Base-by-base conservation (phyloP, 1,140 invertebrate genomes). In the Penaeus japonicus region DNA sequence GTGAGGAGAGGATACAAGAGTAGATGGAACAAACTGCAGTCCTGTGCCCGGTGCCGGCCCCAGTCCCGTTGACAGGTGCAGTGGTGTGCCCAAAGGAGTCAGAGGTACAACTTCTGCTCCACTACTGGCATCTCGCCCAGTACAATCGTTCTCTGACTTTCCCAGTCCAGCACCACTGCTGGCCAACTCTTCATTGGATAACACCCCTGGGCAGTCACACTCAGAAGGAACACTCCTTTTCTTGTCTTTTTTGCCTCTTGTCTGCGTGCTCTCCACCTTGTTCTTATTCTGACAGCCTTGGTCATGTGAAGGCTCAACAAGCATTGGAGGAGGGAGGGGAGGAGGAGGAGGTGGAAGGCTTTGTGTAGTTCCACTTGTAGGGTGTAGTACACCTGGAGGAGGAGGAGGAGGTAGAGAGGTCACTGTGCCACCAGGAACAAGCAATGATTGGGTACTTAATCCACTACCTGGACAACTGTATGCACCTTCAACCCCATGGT, bases 211-310 rank as follows among this genome's bases (percentile, higher is more conserved):
- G 54, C 90, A 90, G 85, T 90, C 90, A 89, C 89, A 90, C 54
- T 90, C 89, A 57, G 85, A 85, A 55, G 88, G 85, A 65, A 89
- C 86, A 77, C 88, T 90, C 47, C 90, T 82, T 57, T 89, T 90
- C 65, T 90, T 90, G 54, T 90, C 89, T 78, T 89, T 86, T 59
- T 89, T 89, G 12, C 89, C 82, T 81, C 89, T 85, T 15, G 82
- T 27, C 32, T 73, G 73, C 30, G 85, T 39, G 22, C 85, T 62
- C 22, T 88, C 87, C 18, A 53, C 55, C 55, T 90, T 85, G 85
- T 55, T 84, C 81, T 89, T 89, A 55, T 53, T 84, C 39, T 85
- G 83, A 55, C 89, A 86, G 62, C 65, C 79, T 75, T 86, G 57
- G 35, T 86, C 84, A 79, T 84, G 85, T 54, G 81, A 30, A 65